Evolutionary conservation across 2,888 invertebrate genomes (phyloP).

Genomic region (Torymus aiolomorphi): DNA sequence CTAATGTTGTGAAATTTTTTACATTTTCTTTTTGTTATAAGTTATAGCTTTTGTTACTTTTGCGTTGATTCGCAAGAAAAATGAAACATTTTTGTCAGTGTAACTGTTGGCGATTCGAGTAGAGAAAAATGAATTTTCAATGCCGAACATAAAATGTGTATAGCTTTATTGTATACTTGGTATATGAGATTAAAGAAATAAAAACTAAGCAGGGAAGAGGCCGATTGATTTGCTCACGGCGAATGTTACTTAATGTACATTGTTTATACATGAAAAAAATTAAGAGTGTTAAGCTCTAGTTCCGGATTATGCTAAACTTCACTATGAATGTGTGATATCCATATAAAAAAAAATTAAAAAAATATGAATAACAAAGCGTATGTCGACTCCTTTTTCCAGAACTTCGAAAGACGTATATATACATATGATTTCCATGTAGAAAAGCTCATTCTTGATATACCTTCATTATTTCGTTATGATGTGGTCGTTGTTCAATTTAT

Average conservation of each 20-base stretch:
- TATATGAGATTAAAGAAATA: constrained; percentile 43
- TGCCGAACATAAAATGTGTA: constrained; percentile 66
- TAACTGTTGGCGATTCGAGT: constrained; percentile 46
- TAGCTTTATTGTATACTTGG: constrained; percentile 64
- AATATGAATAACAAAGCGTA: constrained; percentile 37
- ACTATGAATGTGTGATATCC: constrained; percentile 58
- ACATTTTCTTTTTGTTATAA: not conserved
- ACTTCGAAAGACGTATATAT: constrained; percentile 23
- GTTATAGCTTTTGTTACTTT: not conserved
- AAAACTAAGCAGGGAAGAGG: constrained; percentile 20
- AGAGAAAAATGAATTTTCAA: constrained; percentile 63
- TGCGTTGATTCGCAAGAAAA: not conserved
- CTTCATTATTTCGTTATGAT: constrained; percentile 26
- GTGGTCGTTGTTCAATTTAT: constrained; percentile 29
- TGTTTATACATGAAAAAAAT: constrained; percentile 56
- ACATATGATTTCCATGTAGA: constrained; percentile 25
- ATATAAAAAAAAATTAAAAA: constrained; percentile 48
- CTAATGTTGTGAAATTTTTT: not conserved
- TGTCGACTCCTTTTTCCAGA: constrained; percentile 45
- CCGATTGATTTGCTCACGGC: constrained; percentile 52
- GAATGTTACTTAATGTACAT: constrained; percentile 59
- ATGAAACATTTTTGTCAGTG: constrained; percentile 56
- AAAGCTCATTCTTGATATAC: constrained; percentile 11
- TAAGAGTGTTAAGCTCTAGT: constrained; percentile 48
- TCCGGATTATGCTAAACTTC: constrained; percentile 54